A percentile compares a stretch with the other conserved stretches of the same genome.
These are phyloP conservation scores for Linurgus olivaceus DNA, from an alignment of 2,797 vertebrate genomes.

Conservation along the genomic window DNA sequence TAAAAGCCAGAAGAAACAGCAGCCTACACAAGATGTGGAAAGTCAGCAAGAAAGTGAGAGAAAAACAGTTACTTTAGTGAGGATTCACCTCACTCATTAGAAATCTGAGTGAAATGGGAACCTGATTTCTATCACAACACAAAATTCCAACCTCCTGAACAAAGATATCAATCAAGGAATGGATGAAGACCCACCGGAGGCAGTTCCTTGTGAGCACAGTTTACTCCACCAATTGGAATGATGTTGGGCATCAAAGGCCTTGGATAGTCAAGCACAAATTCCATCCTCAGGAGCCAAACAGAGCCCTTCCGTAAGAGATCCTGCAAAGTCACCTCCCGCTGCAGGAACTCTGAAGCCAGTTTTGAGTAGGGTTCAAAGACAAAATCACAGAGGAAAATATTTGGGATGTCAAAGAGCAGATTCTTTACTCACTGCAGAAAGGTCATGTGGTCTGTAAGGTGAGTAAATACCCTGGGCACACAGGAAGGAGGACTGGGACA, in stretches of 20 bases:
- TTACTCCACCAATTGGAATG: neutral
- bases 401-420: neutral
- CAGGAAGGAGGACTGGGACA: neutral
- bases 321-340: neutral
- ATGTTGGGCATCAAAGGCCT: neutral
- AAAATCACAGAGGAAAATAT: neutral
- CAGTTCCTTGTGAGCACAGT: neutral
- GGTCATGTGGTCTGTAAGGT: neutral
- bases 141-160: neutral
- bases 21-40: too few species aligned
- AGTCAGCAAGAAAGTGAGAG: too few species aligned
- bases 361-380: neutral
- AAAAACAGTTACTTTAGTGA: neutral
- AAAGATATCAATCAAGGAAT: rapidly evolving
- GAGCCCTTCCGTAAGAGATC: neutral
- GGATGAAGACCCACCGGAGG: neutral
- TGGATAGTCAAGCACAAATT: neutral
- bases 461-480: neutral
- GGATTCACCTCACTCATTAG: neutral
- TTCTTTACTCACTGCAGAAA: neutral
- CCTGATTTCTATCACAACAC: neutral
- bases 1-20: neutral
- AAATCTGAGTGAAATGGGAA: neutral
- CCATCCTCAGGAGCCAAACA: neutral
- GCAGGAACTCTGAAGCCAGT: neutral